These are phyloP conservation scores for Trichonephila clavata DNA, from an alignment of 1,140 invertebrate species.

Conservation along the genomic window DNA sequence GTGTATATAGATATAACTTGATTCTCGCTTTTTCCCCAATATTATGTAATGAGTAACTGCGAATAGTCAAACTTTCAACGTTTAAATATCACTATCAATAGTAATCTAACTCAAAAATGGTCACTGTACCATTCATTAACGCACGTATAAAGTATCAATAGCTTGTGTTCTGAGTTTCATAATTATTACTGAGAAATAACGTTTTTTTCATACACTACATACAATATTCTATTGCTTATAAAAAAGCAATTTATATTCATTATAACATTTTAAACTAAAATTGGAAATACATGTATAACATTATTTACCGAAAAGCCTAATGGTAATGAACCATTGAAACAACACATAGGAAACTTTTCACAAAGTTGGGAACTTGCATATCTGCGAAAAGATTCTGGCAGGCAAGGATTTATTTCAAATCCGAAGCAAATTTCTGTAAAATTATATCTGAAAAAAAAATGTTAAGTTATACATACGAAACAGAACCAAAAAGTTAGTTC, in stretches of 20 bases:
- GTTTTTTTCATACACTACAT: not conserved
- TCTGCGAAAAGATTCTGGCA: not conserved
- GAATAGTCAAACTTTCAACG: too few relatives aligned
- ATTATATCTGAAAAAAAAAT: constrained; percentile 11
- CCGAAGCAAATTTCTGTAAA: not conserved
- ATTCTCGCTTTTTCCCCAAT: too few relatives aligned
- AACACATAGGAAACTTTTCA: not conserved
- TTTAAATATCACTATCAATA: too few relatives aligned
- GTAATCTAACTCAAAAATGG: too few relatives aligned
- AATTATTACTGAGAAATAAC: too few relatives aligned
- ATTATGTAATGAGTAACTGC: too few relatives aligned
- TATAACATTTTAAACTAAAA: not conserved
- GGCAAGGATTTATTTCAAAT: not conserved
- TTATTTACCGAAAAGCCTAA: not conserved
- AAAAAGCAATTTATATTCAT: not conserved
- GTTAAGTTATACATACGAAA: too few relatives aligned
- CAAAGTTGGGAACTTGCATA: not conserved
- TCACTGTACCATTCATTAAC: too few relatives aligned
- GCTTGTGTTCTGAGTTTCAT: not conserved
- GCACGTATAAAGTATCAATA: not conserved
- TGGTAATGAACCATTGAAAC: not conserved
- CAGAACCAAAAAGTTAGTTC: too few relatives aligned
- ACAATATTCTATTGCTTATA: not conserved
- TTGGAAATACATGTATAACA: not conserved
- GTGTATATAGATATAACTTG: too few relatives aligned